Conservation (phyloP, 2,888 invertebrate species). For the Andrena minutula region DNA sequence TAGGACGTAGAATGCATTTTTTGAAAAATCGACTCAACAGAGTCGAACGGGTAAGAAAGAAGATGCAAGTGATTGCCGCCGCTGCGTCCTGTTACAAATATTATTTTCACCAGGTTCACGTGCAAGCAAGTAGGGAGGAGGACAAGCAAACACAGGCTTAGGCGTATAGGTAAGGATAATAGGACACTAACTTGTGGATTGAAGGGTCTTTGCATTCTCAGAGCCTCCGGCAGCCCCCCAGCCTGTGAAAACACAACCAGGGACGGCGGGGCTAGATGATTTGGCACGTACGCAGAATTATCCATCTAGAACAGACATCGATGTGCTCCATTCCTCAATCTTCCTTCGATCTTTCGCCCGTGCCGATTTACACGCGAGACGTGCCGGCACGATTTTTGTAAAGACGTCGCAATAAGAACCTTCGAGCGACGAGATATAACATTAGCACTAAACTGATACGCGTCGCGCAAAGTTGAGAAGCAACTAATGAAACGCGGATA, state of each 20-base stretch:
- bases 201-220: constrained; percentile 91
- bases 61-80: constrained; percentile 10
- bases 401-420: not conserved
- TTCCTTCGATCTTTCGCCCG: constrained; percentile 18
- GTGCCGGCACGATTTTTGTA: not conserved
- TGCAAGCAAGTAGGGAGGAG: constrained; percentile 14
- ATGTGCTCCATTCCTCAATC: constrained; percentile 58
- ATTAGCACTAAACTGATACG: not conserved
- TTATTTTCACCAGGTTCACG: constrained; percentile 43
- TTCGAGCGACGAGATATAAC: not conserved
- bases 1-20: too few species aligned
- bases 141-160: constrained; percentile 50
- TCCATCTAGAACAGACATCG: constrained; percentile 87
- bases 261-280: constrained; percentile 91
- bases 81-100: constrained; percentile 22
- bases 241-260: constrained; percentile 92
- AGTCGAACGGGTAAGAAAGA: not conserved
- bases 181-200: constrained; percentile 88
- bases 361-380: not conserved
- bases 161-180: constrained; percentile 67
- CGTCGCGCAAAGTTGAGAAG: not conserved
- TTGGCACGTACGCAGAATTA: constrained; percentile 91
- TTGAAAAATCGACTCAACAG: not conserved
- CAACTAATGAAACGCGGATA: not conserved
- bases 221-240: constrained; percentile 90